Evolutionary conservation across 2,888 invertebrate species (phyloP).

Genomic region (Caenorhabditis parvicauda): DNA sequence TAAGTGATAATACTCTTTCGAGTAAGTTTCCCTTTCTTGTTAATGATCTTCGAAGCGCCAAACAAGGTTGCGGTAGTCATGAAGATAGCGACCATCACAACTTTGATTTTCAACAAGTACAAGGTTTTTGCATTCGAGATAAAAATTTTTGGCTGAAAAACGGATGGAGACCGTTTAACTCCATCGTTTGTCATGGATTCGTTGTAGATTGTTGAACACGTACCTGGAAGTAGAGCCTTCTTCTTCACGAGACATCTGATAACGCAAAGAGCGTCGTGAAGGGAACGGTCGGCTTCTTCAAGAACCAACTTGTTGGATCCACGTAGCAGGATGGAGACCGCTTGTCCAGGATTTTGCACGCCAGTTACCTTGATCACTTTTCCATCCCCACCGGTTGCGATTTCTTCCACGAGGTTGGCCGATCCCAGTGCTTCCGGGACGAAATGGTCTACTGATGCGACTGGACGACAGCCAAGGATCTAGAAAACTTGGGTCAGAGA

Average conservation of each 20-base stretch:
- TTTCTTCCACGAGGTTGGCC: conserved; percentile 91
- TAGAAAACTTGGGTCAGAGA: conserved; percentile 14
- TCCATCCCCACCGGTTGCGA: conserved; percentile 78
- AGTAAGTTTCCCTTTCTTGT: too few species aligned
- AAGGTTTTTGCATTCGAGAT: too few species aligned
- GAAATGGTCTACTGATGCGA: conserved; percentile 98
- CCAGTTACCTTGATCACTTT: conserved; percentile 90
- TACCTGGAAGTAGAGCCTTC: conserved; percentile 64
- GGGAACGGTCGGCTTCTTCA: conserved; percentile 84
- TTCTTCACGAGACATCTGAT: conserved; percentile 94
- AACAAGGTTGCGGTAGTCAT: too few species aligned
- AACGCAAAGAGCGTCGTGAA: conserved; percentile 88
- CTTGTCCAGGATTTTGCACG: conserved; percentile 81
- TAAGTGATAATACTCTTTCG: too few species aligned
- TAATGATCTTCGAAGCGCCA: too few species aligned
- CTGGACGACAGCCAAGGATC: conserved; percentile 72
- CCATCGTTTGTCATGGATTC: too few species aligned
- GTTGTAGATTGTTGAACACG: too few species aligned
- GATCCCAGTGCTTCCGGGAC: conserved; percentile 83
- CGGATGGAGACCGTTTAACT: background rate
- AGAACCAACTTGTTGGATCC: conserved; percentile 84
- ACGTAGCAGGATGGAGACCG: conserved; percentile 87
- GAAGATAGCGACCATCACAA: too few species aligned
- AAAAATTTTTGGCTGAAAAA: conserved; percentile 9
- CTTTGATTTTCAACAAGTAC: too few species aligned